Conservation (phyloP, 2,113 vertebrate species). For the Petromus typicus region DNA sequence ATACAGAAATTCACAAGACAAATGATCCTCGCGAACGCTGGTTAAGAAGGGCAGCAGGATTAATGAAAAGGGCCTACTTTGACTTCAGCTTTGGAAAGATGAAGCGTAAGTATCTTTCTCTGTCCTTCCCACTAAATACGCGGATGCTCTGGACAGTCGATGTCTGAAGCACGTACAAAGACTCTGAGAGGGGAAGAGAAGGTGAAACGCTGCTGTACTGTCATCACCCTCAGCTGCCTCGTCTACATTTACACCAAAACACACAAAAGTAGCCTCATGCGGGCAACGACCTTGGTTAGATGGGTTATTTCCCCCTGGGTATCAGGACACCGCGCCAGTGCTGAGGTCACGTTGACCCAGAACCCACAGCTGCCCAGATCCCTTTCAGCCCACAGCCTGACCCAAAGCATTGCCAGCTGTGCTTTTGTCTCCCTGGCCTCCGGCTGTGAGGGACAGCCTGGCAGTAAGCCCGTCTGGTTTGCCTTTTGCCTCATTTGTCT, state of each 20-base stretch:
- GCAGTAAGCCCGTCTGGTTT: conserved; percentile 1
- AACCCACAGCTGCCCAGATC: background rate
- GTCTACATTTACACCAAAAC: background rate
- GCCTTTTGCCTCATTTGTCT: background rate
- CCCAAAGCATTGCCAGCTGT: background rate
- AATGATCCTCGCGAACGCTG: background rate
- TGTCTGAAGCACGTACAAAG: background rate
- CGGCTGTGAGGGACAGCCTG: background rate
- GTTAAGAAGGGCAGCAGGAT: conserved; percentile 26
- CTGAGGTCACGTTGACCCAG: background rate
- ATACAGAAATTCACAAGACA: background rate
- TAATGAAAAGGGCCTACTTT: background rate
- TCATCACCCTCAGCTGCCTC: background rate
- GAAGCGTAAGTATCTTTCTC: background rate
- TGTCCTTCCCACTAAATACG: background rate
- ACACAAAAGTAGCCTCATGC: background rate
- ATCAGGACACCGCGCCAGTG: background rate
- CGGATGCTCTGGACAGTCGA: background rate
- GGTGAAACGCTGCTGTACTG: background rate
- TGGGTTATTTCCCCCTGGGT: background rate
- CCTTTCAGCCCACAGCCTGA: background rate
- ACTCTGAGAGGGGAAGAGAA: background rate
- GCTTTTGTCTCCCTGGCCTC: background rate
- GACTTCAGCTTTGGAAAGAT: background rate
- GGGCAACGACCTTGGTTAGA: background rate